Evolutionary conservation across 2,797 vertebrate genomes (phyloP), one percentile per base, ranked within the genome.

Genomic region (Liasis olivaceus): DNA sequence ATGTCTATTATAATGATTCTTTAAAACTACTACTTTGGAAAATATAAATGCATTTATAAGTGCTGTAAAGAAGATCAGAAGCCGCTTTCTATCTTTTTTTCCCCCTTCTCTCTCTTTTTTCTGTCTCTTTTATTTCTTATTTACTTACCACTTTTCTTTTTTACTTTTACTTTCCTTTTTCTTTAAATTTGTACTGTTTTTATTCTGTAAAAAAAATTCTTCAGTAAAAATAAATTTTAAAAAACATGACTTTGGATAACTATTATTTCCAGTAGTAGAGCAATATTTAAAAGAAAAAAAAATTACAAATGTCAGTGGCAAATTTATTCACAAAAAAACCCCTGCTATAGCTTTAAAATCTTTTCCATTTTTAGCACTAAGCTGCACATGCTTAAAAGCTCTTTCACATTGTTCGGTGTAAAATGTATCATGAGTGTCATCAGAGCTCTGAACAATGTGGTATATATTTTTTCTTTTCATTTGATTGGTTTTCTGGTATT

Each of bases 391-490:
- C 36, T 77, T 77, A 22, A 77, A 77, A 77, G 8, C 17, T 54
- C 3, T 77, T 42, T 77, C 72, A 77, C 36, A 42, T 42, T 42
- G 42, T 54, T 54, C 8, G 51, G 51, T 54, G 51, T 54, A 54
- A 54, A 54, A 54, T 77, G 36, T 36, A 77, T 42, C 72, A 47
- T 77, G 72, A 77, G 72, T 77, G 22, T 77, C 72, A 77, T 22
- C 9, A 77, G 20, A 0, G 8, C 36, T 47, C 31, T 42, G 17
- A 22, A 42, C 31, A 42, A 36, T 3, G 69, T 77, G 31, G n/a
- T 14, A 3, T 14, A 3, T 20, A 7, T 36, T 36, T 8, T 17
- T 2, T 1, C 17, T 36, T 7, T 7, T 36, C 0, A 3, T 4
- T 42, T 77, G 31, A 42, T 28, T n/a, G 26, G 1, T 77, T 77